These are phyloP conservation scores for Drosophila pseudoananassae DNA, from an alignment of 1,140 invertebrate species.

Conservation along the genomic window DNA sequence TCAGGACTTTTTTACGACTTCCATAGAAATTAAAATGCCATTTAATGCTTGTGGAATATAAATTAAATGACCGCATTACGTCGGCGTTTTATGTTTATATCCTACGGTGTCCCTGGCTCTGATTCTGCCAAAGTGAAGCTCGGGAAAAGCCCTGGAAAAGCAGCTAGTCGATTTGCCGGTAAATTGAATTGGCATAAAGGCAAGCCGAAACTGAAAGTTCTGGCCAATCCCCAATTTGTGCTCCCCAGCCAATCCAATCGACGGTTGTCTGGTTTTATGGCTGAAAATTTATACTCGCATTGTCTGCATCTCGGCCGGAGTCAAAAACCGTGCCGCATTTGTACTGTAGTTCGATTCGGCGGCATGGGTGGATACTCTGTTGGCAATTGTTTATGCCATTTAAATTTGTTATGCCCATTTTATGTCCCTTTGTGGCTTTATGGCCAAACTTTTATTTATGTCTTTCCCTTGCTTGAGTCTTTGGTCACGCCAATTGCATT, in stretches of 20 bases:
- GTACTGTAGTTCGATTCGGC: slow-evolving; percentile 23
- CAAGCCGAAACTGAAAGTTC: slow-evolving; percentile 38
- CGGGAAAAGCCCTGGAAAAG: background rate
- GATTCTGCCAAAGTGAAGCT: background rate
- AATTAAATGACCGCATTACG: slow-evolving; percentile 53
- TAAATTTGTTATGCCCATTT: slow-evolving; percentile 55
- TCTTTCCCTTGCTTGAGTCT: background rate
- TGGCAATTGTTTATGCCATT: slow-evolving; percentile 63
- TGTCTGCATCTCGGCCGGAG: slow-evolving; percentile 19
- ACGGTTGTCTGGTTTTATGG: slow-evolving; percentile 37
- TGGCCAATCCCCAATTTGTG: slow-evolving; percentile 30
- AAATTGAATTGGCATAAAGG: slow-evolving; percentile 63
- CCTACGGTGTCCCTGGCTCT: slow-evolving; percentile 10
- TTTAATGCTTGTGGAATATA: slow-evolving; percentile 53
- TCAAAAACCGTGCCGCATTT: slow-evolving; percentile 47
- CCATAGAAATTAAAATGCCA: slow-evolving; percentile 62
- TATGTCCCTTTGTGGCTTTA: slow-evolving; percentile 52
- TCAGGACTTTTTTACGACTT: slow-evolving; percentile 49
- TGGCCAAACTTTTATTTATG: slow-evolving; percentile 63
- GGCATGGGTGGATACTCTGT: slow-evolving; percentile 22
- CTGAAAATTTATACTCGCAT: slow-evolving; percentile 25
- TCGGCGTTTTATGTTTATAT: slow-evolving; percentile 53
- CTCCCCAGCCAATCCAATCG: slow-evolving; percentile 7
- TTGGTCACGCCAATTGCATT: slow-evolving; percentile 42
- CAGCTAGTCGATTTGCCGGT: slow-evolving; percentile 37